Percentiles rank a stretch among this genome's conserved stretches.
These are phyloP conservation scores for Caerostris darwini DNA, from an alignment of 1,140 invertebrate genomes.

Conservation along the genomic window DNA sequence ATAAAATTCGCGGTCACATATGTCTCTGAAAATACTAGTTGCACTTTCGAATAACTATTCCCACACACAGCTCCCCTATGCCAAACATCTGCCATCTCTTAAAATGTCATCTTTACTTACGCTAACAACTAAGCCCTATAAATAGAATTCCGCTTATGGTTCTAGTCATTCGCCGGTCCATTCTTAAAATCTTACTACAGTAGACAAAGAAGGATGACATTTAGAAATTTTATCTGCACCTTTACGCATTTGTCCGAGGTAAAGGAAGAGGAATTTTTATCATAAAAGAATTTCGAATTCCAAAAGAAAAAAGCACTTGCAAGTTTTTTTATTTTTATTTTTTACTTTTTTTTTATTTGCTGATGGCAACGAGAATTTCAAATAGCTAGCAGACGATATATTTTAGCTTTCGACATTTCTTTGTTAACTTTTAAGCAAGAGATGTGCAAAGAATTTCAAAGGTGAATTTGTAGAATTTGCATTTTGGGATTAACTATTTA, in stretches of 20 bases:
- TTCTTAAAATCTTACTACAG: not conserved
- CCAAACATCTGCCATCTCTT: not conserved
- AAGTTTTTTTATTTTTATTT: too few species aligned
- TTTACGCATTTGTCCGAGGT: not conserved
- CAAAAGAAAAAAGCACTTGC: not conserved
- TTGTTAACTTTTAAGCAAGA: too few species aligned
- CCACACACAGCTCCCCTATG: not conserved
- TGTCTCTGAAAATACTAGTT: not conserved
- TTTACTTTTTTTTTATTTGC: too few species aligned
- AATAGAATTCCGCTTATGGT: not conserved
- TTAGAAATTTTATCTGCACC: not conserved
- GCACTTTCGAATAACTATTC: not conserved
- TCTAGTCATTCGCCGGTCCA: not conserved
- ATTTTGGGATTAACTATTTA: too few species aligned
- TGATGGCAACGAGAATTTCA: too few species aligned
- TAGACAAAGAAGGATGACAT: not conserved
- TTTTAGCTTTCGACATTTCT: too few species aligned
- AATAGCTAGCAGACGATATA: too few species aligned
- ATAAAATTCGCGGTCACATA: not conserved
- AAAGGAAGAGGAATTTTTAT: not conserved
- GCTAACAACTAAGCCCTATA: conserved; percentile 8
- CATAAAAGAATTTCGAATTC: not conserved
- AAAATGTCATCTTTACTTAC: conserved; percentile 11
- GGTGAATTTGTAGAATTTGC: too few species aligned
- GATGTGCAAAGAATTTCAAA: too few species aligned